A percentile compares a stretch with the other conserved stretches of the same genome.
Evolutionary conservation across 2,797 vertebrate species (phyloP).

Genomic region (Malacoctenus gilli): DNA sequence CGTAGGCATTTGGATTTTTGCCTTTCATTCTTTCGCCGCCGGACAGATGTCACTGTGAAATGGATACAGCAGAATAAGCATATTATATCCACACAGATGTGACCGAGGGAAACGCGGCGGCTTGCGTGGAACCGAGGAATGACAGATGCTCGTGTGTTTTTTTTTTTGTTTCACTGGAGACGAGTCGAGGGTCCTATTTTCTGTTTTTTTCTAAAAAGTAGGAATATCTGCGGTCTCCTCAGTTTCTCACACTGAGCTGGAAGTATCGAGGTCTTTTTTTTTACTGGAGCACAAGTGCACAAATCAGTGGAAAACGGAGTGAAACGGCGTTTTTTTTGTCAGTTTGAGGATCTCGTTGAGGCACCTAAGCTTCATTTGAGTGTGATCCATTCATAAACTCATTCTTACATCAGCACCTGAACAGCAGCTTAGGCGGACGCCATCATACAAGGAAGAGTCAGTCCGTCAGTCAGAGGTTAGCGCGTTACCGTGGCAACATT

Average conservation of each 20-base stretch:
- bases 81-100: conserved; percentile 72
- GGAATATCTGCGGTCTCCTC: conserved; percentile 2
- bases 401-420: too few relatives aligned
- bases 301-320: too few relatives aligned
- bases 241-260: neutral
- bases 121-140: conserved; percentile 27
- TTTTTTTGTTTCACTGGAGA: conserved; percentile 5
- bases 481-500: too few relatives aligned
- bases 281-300: neutral
- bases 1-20: conserved; percentile 70
- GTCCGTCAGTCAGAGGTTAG: too few relatives aligned
- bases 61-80: conserved; percentile 71
- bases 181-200: neutral
- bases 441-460: too few relatives aligned
- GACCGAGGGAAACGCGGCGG: conserved; percentile 35
- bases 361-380: too few relatives aligned
- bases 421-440: too few relatives aligned
- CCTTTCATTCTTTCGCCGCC: conserved; percentile 60
- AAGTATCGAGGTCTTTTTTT: neutral
- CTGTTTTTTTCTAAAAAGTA: too few relatives aligned
- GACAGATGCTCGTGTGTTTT: conserved; percentile 31
- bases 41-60: conserved; percentile 80
- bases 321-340: too few relatives aligned
- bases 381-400: too few relatives aligned
- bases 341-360: too few relatives aligned